Base-by-base conservation (phyloP, 2,888 invertebrate species). In the Gortyna flavago region DNA sequence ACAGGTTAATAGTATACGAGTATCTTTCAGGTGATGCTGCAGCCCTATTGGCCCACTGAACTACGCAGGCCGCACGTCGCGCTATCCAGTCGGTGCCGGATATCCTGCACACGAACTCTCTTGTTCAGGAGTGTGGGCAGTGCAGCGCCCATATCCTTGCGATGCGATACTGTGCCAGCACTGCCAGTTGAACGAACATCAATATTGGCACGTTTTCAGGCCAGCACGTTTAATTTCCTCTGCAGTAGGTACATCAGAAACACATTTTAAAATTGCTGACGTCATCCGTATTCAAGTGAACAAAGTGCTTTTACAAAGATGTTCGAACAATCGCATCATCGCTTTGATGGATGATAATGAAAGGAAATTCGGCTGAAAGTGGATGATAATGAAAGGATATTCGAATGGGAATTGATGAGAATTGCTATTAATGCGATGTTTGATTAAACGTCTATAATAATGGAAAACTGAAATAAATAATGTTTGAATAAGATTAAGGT, bases 61-160 rank as follows among this genome's bases (percentile, higher is more conserved):
- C 79, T 67, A n/a, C 41, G 8, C 71, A 74, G 72, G 72, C 48
- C 69, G 68, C 69, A 71, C 41, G 66, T 41, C 29, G 74, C 75
- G 54, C 59, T 75, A 75, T 75, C 79, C 32, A 64, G 41, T 61
- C 75, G 21, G 32, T 18, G 35, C 62, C 62, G 84, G 84, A 84
- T 71, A 65, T 84, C 86, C 86, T 83, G 7, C 48, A 61, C 66
- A 51, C 83, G 72, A 59, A 75, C 79, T 83, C 86, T 68, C 61
- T 66, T 83, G 64, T 57, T 18, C 44, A 57, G 66, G 61, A 82
- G 65, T 67, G 73, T 61, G 38, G 16, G 59, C 67, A 35, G 32
- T 59, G 59, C 74, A 64, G 75, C 48, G 32, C 66, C 51, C 18
- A 65, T 65, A 86, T 79, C 75, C 86, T 79, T 48, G 72, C 71